A percentile compares a stretch with the other conserved stretches of the same genome.
These are phyloP conservation scores for Myrmecobius fasciatus DNA, from an alignment of 2,113 vertebrate genomes.

Conservation along the genomic window DNA sequence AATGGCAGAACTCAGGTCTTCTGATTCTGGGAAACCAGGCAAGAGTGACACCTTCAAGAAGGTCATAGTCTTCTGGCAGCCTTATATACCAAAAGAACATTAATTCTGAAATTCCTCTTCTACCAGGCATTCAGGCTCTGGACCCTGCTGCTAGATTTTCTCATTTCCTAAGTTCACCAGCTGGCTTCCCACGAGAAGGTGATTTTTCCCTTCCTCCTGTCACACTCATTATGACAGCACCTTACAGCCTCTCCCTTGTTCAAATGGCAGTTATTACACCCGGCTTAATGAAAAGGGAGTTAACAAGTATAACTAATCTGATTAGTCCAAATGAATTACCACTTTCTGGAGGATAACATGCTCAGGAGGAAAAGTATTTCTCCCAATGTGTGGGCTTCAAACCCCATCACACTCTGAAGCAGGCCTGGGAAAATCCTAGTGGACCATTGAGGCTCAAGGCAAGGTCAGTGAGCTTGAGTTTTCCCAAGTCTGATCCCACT, in stretches of 20 bases:
- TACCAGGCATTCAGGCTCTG: not conserved
- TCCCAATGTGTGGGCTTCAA: constrained; percentile 39
- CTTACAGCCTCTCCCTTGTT: constrained; percentile 29
- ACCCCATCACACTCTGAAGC: constrained; percentile 12
- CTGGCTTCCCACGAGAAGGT: constrained; percentile 4
- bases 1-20: not conserved
- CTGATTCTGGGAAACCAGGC: not conserved
- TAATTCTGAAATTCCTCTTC: not conserved
- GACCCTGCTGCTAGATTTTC: not conserved
- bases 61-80: not conserved
- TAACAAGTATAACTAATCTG: constrained; percentile 61
- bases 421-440: not conserved
- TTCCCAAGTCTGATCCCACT: not conserved
- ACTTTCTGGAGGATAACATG: constrained; percentile 27
- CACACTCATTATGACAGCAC: constrained; percentile 30
- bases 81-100: not conserved
- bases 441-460: too few species aligned
- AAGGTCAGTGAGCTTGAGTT: not conserved
- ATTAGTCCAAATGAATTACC: constrained; percentile 68
- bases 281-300: constrained; percentile 61
- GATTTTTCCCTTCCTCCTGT: not conserved
- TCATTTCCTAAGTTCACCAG: not conserved
- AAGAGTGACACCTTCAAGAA: not conserved
- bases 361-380: constrained; percentile 22
- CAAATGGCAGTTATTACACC: constrained; percentile 53